These are phyloP conservation scores for Hepsetus odoe DNA, from an alignment of 2,113 vertebrate species.

Conservation along the genomic window DNA sequence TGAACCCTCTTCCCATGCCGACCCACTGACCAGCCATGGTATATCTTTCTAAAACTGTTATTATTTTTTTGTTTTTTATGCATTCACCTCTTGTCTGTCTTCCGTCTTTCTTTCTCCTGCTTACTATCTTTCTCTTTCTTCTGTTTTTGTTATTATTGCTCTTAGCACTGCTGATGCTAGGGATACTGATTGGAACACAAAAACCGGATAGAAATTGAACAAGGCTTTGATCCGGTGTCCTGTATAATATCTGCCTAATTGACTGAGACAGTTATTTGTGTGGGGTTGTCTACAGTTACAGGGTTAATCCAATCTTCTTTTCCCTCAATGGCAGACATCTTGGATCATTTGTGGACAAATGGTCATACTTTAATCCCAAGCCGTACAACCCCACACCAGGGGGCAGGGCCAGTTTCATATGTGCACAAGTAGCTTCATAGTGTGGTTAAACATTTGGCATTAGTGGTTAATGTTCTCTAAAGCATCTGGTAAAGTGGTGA, in stretches of 20 bases:
- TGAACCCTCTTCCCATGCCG: slow-evolving; percentile 53
- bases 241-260: slow-evolving; percentile 23
- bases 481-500: too few relatives aligned
- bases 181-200: background rate
- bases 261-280: slow-evolving; percentile 14
- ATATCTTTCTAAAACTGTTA: background rate
- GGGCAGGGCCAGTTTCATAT: too few relatives aligned
- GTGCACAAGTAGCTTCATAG: too few relatives aligned
- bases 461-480: too few relatives aligned
- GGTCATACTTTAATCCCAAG: too few relatives aligned
- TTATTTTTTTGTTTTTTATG: background rate
- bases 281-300: slow-evolving; percentile 20
- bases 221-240: background rate
- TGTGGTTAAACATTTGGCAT: too few relatives aligned
- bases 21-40: slow-evolving; percentile 58
- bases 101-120: background rate
- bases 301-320: slow-evolving; percentile 31
- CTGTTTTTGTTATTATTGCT: background rate
- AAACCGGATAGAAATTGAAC: background rate
- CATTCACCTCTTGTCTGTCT: background rate
- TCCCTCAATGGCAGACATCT: background rate
- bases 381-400: too few relatives aligned
- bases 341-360: background rate
- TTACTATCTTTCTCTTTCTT: background rate
- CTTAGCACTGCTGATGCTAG: background rate